Percentiles rank a stretch among this genome's conserved stretches.
Conservation (phyloP, 2,113 vertebrate genomes). For the Pungitius pungitius region DNA sequence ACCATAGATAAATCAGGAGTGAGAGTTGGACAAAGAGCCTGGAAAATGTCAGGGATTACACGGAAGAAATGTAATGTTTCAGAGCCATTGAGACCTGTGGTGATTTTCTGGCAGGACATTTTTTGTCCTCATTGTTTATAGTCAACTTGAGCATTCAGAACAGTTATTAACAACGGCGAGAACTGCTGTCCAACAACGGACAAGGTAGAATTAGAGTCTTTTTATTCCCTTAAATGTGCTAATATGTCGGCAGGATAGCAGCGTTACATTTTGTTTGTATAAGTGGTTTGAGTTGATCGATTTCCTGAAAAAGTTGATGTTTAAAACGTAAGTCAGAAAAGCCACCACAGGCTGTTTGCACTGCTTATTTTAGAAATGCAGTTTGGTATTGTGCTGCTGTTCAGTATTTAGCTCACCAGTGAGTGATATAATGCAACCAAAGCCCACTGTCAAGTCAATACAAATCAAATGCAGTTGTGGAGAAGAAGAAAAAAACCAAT, state of each 20-base stretch:
- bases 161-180: neutral
- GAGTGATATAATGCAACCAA: neutral
- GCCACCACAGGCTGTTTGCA: neutral
- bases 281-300: neutral
- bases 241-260: neutral
- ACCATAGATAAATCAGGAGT: neutral
- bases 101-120: constrained; percentile 2
- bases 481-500: constrained; percentile 22
- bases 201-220: neutral
- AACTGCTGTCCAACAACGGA: neutral
- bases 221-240: neutral
- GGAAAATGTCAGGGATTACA: constrained; percentile 27
- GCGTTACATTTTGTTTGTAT: neutral
- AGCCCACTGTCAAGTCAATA: constrained; percentile 22
- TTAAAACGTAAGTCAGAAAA: constrained; percentile 1
- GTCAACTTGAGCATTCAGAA: neutral
- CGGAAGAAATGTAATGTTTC: constrained; percentile 21
- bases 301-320: neutral
- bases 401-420: neutral
- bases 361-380: constrained; percentile 16
- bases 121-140: neutral
- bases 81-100: constrained; percentile 3
- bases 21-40: constrained; percentile 12
- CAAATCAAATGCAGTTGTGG: constrained; percentile 23
- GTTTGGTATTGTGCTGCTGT: neutral